Conservation (phyloP, 2,888 invertebrate genomes). For the Phaedon cochleariae region DNA sequence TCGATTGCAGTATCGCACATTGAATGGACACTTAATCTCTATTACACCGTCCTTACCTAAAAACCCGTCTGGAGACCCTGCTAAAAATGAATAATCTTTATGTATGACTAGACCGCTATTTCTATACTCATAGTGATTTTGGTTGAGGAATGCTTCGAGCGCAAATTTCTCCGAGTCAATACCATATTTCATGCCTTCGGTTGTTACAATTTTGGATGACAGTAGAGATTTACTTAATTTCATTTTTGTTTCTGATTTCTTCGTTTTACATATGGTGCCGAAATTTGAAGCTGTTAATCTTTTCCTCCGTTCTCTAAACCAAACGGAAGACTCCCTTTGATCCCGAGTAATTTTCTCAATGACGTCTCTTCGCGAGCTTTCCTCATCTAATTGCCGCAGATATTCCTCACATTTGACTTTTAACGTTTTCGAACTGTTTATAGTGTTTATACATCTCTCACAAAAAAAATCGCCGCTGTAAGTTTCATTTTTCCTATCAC, state of each 20-base stretch:
- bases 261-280: not conserved
- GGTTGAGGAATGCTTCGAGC: not conserved
- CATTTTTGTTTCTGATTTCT: not conserved
- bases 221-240: too few species aligned
- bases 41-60: not conserved
- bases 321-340: not conserved
- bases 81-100: not conserved
- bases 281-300: not conserved
- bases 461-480: not conserved
- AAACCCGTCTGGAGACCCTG: slow-evolving; percentile 12
- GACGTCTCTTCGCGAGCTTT: not conserved
- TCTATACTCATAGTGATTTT: not conserved
- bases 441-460: too few species aligned
- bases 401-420: not conserved
- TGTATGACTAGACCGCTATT: slow-evolving; percentile 4
- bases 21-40: slow-evolving; percentile 12
- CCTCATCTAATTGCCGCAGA: not conserved
- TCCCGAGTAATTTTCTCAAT: not conserved
- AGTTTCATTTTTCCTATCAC: too few species aligned
- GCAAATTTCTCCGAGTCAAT: not conserved
- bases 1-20: too few species aligned
- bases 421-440: too few species aligned
- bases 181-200: not conserved
- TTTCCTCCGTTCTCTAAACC: not conserved
- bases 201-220: too few species aligned